Evolutionary conservation across 2,113 vertebrate genomes (phyloP), one percentile per base, ranked within the genome.

Genomic region (Shinisaurus crocodilurus): DNA sequence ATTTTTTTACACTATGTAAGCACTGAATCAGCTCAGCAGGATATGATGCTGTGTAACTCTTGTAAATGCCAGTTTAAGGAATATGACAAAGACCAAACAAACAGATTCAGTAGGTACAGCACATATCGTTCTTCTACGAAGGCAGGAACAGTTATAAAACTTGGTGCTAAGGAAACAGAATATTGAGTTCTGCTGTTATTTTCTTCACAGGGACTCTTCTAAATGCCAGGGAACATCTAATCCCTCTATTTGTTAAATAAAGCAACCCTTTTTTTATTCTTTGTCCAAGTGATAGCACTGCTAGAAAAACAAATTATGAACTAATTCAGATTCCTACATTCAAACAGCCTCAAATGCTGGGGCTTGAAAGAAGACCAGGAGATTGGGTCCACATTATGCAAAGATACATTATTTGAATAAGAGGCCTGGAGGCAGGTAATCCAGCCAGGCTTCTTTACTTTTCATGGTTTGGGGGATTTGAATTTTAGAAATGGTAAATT

Each of bases 251-350:
- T 69, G 10, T 50, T 93, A 74, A 83, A 29, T 34, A 77, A 57
- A 88, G 40, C n/a, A 90, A 70, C 79, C 91, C 84, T 76, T 94
- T 94, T 88, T 86, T 88, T 88, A 43, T 60, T 87, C 15, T 77
- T 90, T 88, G 86, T 80, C 77, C 37, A 90, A 87, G 15, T 89
- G 70, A 89, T 86, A 92, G 85, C 2, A 48, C 0, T 0, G 48
- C 82, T 54, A 94, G 89, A 75, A 88, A 89, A 83, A 4, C 67
- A 90, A 29, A 87, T 32, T 8, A 76, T 16, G 63, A 63, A n/a
- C 45, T 0, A 27, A 92, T 83, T 37, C 69, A 86, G 82, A 88
- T 65, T n/a, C 90, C 85, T 92, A 45, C 8, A 90, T 93, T 93
- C 85, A 60, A 95, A 88, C 2, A 87, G 85, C 89, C 63, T 88